phyloP scores from a whole-genome alignment of 2,888 invertebrate species.

The Leptinotarsa haldemani region DNA sequence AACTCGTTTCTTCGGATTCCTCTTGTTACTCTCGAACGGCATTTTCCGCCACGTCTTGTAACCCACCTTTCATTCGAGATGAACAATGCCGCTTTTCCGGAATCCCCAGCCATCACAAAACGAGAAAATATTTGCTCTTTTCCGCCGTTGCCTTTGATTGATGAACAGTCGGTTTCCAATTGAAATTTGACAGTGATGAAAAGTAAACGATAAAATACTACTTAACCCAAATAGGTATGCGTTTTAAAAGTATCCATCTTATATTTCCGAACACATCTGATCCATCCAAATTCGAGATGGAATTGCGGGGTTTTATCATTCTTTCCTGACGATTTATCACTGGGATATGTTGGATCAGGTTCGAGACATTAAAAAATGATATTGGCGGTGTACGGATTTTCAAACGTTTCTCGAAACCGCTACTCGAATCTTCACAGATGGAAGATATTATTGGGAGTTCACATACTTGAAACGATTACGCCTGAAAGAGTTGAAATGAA shows the following conservation, averaged over 20 bases:
- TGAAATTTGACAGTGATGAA: constrained; percentile 57
- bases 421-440: neutral
- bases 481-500: neutral
- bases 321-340: constrained; percentile 56
- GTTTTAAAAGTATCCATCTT: constrained; percentile 48
- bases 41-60: constrained; percentile 18
- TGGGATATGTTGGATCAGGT: constrained; percentile 38
- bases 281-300: constrained; percentile 55
- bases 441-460: neutral
- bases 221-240: constrained; percentile 53
- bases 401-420: neutral
- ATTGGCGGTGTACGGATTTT: constrained; percentile 22
- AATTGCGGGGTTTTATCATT: constrained; percentile 55
- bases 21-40: constrained; percentile 8
- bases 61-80: constrained; percentile 25
- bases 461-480: neutral
- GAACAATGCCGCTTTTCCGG: constrained; percentile 39
- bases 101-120: constrained; percentile 27
- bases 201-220: constrained; percentile 58
- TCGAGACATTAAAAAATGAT: constrained; percentile 39
- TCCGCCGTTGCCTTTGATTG: constrained; percentile 41
- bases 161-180: constrained; percentile 48
- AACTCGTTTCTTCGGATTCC: constrained; percentile 16
- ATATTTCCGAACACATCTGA: constrained; percentile 54
- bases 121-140: constrained; percentile 40